phyloP scores from a whole-genome alignment of 2,113 vertebrate species.

The Anguilla rostrata region DNA sequence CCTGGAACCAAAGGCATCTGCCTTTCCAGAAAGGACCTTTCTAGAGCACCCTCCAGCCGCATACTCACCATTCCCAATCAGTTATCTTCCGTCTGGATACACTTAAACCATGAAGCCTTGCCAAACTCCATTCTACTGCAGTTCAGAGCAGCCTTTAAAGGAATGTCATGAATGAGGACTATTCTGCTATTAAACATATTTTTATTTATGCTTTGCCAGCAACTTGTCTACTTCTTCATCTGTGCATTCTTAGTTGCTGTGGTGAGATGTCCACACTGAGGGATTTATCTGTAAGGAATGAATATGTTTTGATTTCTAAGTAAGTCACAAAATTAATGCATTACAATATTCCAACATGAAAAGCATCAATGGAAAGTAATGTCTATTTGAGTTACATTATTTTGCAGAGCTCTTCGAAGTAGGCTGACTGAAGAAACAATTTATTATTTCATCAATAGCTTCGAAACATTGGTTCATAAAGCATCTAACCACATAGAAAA shows the following conservation, averaged over 20 bases:
- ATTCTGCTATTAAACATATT: neutral
- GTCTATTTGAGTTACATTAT: neutral
- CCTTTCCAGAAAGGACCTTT: neutral
- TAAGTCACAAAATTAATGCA: neutral
- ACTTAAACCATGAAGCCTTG: constrained; percentile 2
- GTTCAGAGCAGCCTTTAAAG: neutral
- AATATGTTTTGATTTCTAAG: neutral
- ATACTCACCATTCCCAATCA: neutral
- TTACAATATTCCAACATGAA: neutral
- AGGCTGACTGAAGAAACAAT: too few species aligned
- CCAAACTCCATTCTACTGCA: neutral
- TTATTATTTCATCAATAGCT: neutral
- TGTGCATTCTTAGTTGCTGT: neutral
- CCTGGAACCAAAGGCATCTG: neutral
- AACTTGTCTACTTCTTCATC: neutral
- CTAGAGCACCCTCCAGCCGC: neutral
- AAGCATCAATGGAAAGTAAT: neutral
- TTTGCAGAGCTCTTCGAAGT: too few species aligned
- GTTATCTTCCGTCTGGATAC: neutral
- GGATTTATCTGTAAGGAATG: neutral
- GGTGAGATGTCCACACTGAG: neutral
- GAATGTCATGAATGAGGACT: constrained; percentile 4
- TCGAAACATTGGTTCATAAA: too few species aligned
- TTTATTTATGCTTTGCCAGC: constrained; percentile 2
- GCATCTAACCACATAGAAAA: too few species aligned